Base-by-base conservation (phyloP, 2,888 invertebrate genomes). In the Acanthopleura granulata region DNA sequence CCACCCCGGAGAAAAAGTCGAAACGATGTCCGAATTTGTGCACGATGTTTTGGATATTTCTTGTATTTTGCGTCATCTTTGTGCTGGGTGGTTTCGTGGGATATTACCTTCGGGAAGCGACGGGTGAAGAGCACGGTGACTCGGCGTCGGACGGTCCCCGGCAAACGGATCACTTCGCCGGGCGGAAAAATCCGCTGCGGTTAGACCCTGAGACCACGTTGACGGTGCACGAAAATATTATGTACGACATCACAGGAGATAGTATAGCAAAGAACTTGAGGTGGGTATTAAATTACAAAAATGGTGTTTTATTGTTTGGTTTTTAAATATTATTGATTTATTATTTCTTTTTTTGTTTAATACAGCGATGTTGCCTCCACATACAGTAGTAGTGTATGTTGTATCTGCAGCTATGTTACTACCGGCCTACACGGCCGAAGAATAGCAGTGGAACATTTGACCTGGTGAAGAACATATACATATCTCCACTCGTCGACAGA, bases 71-170 rank as follows among this genome's bases (percentile, higher is more conserved):
- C 51, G 80, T 82, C 14, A 76, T 85, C 74, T 84, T 86, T 81
- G 78, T 85, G 40, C 72, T 84, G 15, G 85, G 86, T 57, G 76
- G 85, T 57, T 78, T 84, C 16, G 77, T 85, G 16, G 86, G 86
- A 72, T 85, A 84, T 80, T 84, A 83, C 69, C 79, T 85, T 70
- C 78, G 84, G 74, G 86, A 83, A 62, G 66, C 66, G 12, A 22
- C 16, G 4, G 25, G 29, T 25, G 66, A 66, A 3, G 66, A 66
- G 22, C 49, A 76, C 22, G 76, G 77, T 25, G 57, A 51, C 0
- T 76, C 29, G 12, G 30, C 29, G 14, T 74, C 74, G 57, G 72
- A 75, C 70, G 74, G 73, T 49, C 74, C 73, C 15, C 40, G 69
- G 51, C 74, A 82, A n/a, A 77, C 77, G 29, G 80, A 82, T 74